Conservation (phyloP, 1,140 invertebrate genomes). For the Drosophila quadrilineata region DNA sequence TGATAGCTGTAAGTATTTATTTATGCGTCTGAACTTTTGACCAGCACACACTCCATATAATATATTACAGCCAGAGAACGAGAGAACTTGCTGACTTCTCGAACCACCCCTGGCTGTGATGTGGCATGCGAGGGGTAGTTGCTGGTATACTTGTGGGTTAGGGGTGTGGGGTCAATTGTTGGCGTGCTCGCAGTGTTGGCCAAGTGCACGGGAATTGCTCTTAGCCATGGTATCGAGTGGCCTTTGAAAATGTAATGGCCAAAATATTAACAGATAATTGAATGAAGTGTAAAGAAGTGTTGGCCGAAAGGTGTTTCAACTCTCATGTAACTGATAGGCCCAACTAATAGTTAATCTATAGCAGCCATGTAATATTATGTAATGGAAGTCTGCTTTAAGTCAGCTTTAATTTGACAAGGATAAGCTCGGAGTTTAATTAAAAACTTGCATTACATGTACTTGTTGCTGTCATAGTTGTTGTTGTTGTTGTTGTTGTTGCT, state of each 20-base stretch:
- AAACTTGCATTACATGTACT: conserved; percentile 49
- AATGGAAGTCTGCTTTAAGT: not conserved
- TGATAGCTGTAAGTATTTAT: conserved; percentile 39
- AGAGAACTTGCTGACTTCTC: conserved; percentile 20
- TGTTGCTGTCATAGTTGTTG: not conserved
- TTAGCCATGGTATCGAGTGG: conserved; percentile 19
- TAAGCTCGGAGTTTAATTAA: conserved; percentile 63
- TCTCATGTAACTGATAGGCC: conserved; percentile 11
- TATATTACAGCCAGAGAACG: not conserved
- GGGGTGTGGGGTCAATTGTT: conserved; percentile 18
- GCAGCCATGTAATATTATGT: too few species aligned
- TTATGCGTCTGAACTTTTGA: conserved; percentile 44
- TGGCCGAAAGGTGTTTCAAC: conserved; percentile 5
- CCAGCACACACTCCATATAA: conserved; percentile 4
- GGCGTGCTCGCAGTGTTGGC: conserved; percentile 12
- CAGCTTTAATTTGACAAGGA: conserved; percentile 10
- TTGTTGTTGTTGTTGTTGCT: conserved; percentile 14
- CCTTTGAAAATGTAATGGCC: conserved; percentile 37
- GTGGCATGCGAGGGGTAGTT: not conserved
- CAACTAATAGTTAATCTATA: conserved; percentile 19
- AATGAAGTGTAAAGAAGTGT: conserved; percentile 60
- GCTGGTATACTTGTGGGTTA: too few species aligned
- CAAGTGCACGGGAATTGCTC: conserved; percentile 28
- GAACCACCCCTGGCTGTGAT: conserved; percentile 15
- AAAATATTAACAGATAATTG: conserved; percentile 72